Conservation (phyloP, 2,797 vertebrate species). For the Meriones psammophilus region DNA sequence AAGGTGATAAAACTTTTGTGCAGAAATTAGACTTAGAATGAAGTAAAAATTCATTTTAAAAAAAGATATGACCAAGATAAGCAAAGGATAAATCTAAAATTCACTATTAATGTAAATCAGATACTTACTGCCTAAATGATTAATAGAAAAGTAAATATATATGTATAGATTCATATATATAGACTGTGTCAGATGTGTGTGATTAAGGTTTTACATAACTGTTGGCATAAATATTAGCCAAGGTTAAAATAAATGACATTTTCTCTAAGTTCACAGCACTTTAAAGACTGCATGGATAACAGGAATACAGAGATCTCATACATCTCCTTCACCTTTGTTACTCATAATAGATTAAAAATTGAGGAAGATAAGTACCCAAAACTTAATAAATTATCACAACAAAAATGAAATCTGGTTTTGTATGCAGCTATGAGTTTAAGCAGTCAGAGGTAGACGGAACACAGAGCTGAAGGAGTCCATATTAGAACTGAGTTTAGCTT, state of each 20-base stretch:
- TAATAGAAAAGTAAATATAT: neutral
- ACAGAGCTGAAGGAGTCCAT: slow-evolving; percentile 66
- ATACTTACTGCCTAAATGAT: slow-evolving; percentile 41
- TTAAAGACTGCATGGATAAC: slow-evolving; percentile 74
- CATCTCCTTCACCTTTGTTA: slow-evolving; percentile 61
- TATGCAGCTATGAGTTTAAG: slow-evolving; percentile 81
- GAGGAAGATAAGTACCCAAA: slow-evolving; percentile 75
- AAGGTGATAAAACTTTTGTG: neutral
- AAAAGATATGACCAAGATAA: slow-evolving; percentile 47
- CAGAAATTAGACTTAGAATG: slow-evolving; percentile 10
- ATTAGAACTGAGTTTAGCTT: slow-evolving; percentile 71
- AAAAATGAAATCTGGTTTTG: slow-evolving; percentile 72
- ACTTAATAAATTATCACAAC: slow-evolving; percentile 66
- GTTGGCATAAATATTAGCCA: slow-evolving; percentile 51
- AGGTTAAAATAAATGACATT: slow-evolving; percentile 66
- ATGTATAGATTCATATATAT: neutral
- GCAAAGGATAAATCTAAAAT: slow-evolving; percentile 32
- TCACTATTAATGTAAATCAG: neutral
- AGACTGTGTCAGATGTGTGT: slow-evolving; percentile 3
- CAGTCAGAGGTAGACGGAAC: slow-evolving; percentile 75
- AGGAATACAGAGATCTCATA: slow-evolving; percentile 72
- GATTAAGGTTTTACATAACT: slow-evolving; percentile 57
- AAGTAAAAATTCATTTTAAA: slow-evolving; percentile 67
- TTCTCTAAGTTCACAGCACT: slow-evolving; percentile 54
- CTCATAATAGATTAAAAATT: slow-evolving; percentile 73